These are phyloP conservation scores for Sphyrna mokarran DNA, from an alignment of 2,113 vertebrate species.

Conservation along the genomic window DNA sequence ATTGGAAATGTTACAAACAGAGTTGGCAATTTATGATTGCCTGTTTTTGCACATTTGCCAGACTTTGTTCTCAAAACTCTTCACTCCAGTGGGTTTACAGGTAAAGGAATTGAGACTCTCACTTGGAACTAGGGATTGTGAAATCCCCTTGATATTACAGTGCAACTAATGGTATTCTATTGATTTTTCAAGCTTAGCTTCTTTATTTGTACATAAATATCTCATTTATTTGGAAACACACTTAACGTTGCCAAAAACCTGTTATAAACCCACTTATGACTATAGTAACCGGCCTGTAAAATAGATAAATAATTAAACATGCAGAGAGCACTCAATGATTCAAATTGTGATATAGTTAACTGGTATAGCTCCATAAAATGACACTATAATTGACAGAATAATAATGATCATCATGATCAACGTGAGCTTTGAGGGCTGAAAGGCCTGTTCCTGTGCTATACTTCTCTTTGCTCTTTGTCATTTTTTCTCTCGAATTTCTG, in stretches of 20 bases:
- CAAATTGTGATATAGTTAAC: neutral
- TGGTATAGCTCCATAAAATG: neutral
- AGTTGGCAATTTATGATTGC: neutral
- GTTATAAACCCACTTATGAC: neutral
- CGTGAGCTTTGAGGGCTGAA: too few relatives aligned
- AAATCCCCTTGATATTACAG: neutral
- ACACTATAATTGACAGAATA: neutral
- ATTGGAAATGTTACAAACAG: too few relatives aligned
- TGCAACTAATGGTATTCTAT: neutral
- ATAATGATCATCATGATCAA: neutral
- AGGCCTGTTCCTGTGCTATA: too few relatives aligned
- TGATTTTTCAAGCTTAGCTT: neutral
- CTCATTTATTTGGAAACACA: neutral
- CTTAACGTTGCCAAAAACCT: neutral
- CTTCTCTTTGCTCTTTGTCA: too few relatives aligned
- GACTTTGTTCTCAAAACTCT: neutral
- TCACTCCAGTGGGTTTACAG: neutral
- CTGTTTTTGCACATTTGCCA: neutral
- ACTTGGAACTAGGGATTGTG: neutral
- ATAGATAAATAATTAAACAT: conserved; percentile 16
- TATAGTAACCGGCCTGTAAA: neutral
- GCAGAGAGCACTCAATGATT: neutral
- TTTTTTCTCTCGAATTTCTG: neutral
- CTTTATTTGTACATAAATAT: neutral
- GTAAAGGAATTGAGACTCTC: neutral